Evolutionary conservation across 2,113 vertebrate species (phyloP), one percentile per base, ranked within the genome.

Genomic region (Pedetes capensis): DNA sequence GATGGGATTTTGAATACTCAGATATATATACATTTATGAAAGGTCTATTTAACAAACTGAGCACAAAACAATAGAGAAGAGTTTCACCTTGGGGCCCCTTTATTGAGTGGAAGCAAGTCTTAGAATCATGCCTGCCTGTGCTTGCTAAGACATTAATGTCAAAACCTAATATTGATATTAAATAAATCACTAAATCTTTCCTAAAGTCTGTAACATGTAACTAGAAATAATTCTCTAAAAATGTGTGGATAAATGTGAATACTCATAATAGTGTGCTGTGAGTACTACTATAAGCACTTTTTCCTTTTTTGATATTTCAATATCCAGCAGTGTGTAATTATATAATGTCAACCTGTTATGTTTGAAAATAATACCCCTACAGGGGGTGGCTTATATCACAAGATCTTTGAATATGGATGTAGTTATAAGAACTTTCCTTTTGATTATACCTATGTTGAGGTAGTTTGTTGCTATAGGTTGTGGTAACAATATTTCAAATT

Each of bases 281-380:
- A 90, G 76, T 93, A 87, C 83, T 79, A 82, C 94, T 79, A 39
- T 89, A 93, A 93, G 94, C 75, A 89, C 86, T 96, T 97, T 97
- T 95, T 94, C 32, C 53, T 61, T 96, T 97, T 97, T 91, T 91
- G 89, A 94, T 95, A 96, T 94, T 97, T 97, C 95, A 95, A 42
- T 97, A 97, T 94, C 97, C 96, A 96, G 89, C 96, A 96, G 96
- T 95, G 91, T 96, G 49, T 97, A 97, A 97, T 97, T 97, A 97
- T 95, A 97, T 96, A 96, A 97, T 96, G 97, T 97, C 97, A 97
- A 81, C 96, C 80, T 96, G 93, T 97, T 96, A 97, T 89, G 94
- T 93, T 95, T 93, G 94, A 96, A 97, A 97, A 96, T 95, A 97
- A 97, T 97, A 95, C 83, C 97, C 95, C 91, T 42, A 85, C 95